A percentile compares a stretch with the other conserved stretches of the same genome.
These are phyloP conservation scores for Belgica antarctica DNA, from an alignment of 2,888 invertebrate species.

Conservation along the genomic window DNA sequence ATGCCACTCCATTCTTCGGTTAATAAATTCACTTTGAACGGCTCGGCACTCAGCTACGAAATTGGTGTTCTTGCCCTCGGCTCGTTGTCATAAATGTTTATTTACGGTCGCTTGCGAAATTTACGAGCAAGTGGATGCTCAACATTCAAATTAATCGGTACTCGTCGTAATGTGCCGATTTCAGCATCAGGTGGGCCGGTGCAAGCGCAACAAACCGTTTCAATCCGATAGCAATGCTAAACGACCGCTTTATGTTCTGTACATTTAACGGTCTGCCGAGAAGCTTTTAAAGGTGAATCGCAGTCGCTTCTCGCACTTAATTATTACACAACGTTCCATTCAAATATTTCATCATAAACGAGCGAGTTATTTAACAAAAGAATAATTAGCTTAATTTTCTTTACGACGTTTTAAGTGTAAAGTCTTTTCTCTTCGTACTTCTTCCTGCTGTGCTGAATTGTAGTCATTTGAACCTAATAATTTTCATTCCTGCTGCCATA, in stretches of 20 bases:
- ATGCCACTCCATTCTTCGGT: constrained; percentile 8
- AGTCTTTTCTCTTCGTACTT: background rate
- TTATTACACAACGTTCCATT: background rate
- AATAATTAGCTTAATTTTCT: constrained; percentile 8
- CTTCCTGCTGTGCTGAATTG: background rate
- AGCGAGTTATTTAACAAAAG: constrained; percentile 3
- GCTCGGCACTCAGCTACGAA: background rate
- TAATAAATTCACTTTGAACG: background rate
- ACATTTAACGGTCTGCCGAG: background rate
- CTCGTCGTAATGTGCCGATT: background rate
- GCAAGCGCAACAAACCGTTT: background rate
- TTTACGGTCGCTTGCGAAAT: too few relatives aligned
- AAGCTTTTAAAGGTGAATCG: background rate
- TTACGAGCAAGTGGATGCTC: background rate
- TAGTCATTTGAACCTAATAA: constrained; percentile 5
- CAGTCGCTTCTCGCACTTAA: background rate
- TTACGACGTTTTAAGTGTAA: constrained; percentile 17
- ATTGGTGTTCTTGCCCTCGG: background rate
- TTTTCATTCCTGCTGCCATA: too few relatives aligned
- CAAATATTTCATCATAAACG: background rate
- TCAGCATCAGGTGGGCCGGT: constrained; percentile 28
- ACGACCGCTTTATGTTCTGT: constrained; percentile 10
- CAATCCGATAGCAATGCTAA: background rate
- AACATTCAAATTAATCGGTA: background rate
- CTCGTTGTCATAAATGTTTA: too few relatives aligned